These are phyloP conservation scores for Acanthisitta chloris DNA, from an alignment of 2,113 vertebrate species.

Conservation along the genomic window DNA sequence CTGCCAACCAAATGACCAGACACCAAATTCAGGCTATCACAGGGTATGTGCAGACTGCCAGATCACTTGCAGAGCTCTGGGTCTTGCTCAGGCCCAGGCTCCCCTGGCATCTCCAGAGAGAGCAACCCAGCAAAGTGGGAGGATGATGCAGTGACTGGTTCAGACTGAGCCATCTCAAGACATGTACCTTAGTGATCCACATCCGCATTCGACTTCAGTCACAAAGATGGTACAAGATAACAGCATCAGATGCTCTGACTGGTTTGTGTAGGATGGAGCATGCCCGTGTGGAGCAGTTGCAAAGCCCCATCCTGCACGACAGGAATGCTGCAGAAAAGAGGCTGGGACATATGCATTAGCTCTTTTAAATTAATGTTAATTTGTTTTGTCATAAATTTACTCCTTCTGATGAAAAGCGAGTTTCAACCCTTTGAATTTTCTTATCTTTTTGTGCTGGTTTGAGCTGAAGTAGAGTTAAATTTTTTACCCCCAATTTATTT, in stretches of 20 bases:
- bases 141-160: background rate
- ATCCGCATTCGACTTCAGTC: background rate
- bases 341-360: background rate
- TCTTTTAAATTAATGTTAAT: background rate
- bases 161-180: background rate
- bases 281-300: rapidly evolving
- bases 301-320: background rate
- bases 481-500: background rate
- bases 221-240: background rate
- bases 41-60: background rate
- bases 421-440: background rate
- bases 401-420: background rate
- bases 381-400: background rate
- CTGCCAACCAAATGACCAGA: background rate
- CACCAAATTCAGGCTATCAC: background rate
- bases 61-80: background rate
- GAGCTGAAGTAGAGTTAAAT: too few relatives aligned
- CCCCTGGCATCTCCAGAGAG: background rate
- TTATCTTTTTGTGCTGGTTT: too few relatives aligned
- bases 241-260: background rate
- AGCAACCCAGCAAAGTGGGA: background rate
- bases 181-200: background rate
- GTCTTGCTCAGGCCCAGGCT: background rate
- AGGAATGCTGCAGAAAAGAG: background rate
- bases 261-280: background rate